These are phyloP conservation scores for Lampropteryx suffumata DNA, from an alignment of 2,888 invertebrate species.

Conservation along the genomic window DNA sequence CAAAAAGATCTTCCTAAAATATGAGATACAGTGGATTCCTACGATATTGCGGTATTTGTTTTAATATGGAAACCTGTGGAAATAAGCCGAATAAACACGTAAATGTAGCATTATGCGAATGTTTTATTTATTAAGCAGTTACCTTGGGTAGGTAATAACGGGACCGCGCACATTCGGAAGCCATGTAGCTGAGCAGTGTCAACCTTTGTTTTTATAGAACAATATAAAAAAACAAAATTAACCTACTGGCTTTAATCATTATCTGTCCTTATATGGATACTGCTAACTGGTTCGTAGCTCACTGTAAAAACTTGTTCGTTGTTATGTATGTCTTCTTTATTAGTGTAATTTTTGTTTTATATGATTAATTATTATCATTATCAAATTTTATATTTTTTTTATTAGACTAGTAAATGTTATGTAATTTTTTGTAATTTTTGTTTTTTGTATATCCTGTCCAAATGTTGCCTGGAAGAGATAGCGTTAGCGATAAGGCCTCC, in stretches of 20 bases:
- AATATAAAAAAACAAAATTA: background rate
- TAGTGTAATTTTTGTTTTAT: too few species aligned
- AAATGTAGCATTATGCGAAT: constrained; percentile 9
- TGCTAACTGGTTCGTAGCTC: too few species aligned
- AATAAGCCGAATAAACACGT: constrained; percentile 9
- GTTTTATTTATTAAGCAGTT: constrained; percentile 19
- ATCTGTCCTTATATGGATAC: too few species aligned
- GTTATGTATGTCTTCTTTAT: too few species aligned
- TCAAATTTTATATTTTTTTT: too few species aligned
- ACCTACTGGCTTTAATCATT: background rate
- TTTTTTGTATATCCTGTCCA: too few species aligned
- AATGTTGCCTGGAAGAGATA: too few species aligned
- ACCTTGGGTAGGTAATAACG: constrained; percentile 9
- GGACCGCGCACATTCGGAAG: constrained; percentile 2
- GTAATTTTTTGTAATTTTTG: too few species aligned
- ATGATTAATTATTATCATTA: too few species aligned
- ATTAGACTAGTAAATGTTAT: too few species aligned
- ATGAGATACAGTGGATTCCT: background rate
- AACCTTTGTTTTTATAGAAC: constrained; percentile 11
- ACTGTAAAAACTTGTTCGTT: too few species aligned
- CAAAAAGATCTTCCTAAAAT: background rate
- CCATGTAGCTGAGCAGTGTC: constrained; percentile 8
- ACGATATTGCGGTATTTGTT: background rate
- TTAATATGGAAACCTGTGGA: constrained; percentile 5
- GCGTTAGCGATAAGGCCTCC: too few species aligned